Evolutionary conservation across 2,888 invertebrate genomes (phyloP), one percentile per base, ranked within the genome.

Genomic region (Polia nebulosa): DNA sequence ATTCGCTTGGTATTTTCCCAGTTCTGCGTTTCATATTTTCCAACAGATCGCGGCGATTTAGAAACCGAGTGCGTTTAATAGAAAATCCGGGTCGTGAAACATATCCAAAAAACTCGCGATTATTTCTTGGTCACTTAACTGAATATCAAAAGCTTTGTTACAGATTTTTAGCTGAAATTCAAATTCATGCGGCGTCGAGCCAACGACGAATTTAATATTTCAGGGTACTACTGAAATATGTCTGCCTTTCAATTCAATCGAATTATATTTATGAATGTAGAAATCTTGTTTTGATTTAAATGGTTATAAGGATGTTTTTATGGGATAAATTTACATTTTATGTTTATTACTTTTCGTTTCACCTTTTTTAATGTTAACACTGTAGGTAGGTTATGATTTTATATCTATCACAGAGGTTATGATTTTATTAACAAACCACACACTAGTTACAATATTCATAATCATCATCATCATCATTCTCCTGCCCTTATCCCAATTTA

Each of bases 51-150:
- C 39, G 1, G 0, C 53, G 49, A 62, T 67, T 41, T 15, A 49
- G 36, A 22, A 4, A 7, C 25, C 25, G 15, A 77, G 79, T 79
- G 67, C 36, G 76, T 63, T 34, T 9, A 34, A 39, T 58, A 53
- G 51, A 77, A 72, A 79, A 70, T 39, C 39, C 25, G 20, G 9
- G 22, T 2, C 13, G 7, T 41, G 62, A 72, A 68, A 71, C 69
- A 72, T 70, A 70, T 63, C 32, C 59, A 45, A 53, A 60, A 52
- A 65, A 45, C 55, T 60, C 52, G 41, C 25, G 71, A 80, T 80
- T 74, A 81, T 74, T 72, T 67, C 60, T 74, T 52, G 72, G 74
- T 76, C 81, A 76, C 81, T 82, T 72, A 72, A 72, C 68, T 68
- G 68, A 78, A 78, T 67, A 67, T 64, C 76, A 63, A 66, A 72